Percentiles rank a stretch among this genome's conserved stretches.
Conservation (phyloP, 2,888 invertebrate species). For the Cosmopolites sordidus region DNA sequence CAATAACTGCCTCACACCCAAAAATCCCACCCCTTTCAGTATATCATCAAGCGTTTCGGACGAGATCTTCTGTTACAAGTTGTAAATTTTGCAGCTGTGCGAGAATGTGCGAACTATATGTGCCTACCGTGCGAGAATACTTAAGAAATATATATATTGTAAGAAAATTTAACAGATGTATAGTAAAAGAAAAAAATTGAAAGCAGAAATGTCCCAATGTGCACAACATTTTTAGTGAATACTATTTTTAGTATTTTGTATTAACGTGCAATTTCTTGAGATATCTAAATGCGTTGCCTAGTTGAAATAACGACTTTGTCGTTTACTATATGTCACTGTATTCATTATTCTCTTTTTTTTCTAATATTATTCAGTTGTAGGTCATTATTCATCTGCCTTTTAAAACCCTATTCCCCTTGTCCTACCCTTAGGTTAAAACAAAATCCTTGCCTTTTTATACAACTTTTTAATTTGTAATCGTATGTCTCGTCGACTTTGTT, state of each 20-base stretch:
- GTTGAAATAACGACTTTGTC: not conserved
- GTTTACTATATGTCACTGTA: no score
- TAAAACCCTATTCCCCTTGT: no score
- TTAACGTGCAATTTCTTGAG: slow-evolving; percentile 21
- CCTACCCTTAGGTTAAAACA: no score
- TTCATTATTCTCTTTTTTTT: no score
- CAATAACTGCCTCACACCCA: slow-evolving; percentile 39
- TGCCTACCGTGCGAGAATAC: slow-evolving; percentile 39
- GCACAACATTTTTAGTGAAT: slow-evolving; percentile 23
- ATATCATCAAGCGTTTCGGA: not conserved
- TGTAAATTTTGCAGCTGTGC: not conserved
- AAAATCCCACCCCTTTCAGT: not conserved
- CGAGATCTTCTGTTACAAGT: not conserved
- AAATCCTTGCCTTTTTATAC: slow-evolving; percentile 2
- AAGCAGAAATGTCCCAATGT: slow-evolving; percentile 21
- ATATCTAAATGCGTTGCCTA: slow-evolving; percentile 13
- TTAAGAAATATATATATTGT: not conserved
- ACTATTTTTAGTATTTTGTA: slow-evolving; percentile 25
- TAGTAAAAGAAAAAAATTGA: slow-evolving; percentile 13
- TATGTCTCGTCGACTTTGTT: slow-evolving; percentile 15
- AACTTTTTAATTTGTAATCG: slow-evolving; percentile 3
- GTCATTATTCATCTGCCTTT: no score
- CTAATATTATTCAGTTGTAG: no score
- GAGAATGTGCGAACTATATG: slow-evolving; percentile 43
- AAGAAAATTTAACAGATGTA: slow-evolving; percentile 1